Conservation (phyloP, 1,140 invertebrate species). For the Tachypleus tridentatus region DNA sequence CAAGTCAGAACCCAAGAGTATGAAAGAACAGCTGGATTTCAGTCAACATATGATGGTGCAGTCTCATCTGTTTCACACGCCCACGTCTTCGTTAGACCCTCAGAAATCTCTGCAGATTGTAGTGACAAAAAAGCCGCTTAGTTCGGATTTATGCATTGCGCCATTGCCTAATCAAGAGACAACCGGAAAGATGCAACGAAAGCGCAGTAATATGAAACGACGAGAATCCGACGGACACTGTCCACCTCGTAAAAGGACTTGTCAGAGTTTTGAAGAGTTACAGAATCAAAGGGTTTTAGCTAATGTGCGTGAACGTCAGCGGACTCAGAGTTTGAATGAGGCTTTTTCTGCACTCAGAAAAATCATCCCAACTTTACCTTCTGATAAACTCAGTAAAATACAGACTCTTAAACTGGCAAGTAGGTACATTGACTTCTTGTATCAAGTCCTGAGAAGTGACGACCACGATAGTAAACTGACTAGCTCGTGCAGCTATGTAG, state of each 20-base stretch:
- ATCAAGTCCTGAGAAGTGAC: slow-evolving; percentile 50
- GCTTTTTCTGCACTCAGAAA: slow-evolving; percentile 83
- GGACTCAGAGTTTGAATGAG: slow-evolving; percentile 95
- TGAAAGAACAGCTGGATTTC: too few species aligned
- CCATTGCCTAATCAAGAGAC: too few species aligned
- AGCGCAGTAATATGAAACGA: too few species aligned
- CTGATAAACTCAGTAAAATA: slow-evolving; percentile 97
- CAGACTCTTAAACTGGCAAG: slow-evolving; percentile 92
- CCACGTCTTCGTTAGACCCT: too few species aligned
- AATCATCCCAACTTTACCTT: slow-evolving; percentile 93
- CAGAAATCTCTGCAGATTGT: too few species aligned
- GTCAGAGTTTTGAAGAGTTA: slow-evolving; percentile 24
- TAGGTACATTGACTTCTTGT: slow-evolving; percentile 89
- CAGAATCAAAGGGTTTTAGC: slow-evolving; percentile 73
- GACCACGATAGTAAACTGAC: slow-evolving; percentile 30
- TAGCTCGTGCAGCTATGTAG: slow-evolving; percentile 56
- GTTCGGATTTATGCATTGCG: too few species aligned
- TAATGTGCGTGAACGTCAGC: slow-evolving; percentile 87
- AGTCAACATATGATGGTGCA: too few species aligned
- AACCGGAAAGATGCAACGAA: too few species aligned
- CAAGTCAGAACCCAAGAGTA: too few species aligned
- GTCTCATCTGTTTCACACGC: too few species aligned
- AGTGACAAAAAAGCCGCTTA: too few species aligned
- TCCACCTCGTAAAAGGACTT: not conserved
- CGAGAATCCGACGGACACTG: too few species aligned